Conservation (phyloP, 2,888 invertebrate genomes). For the Cheilosia pagana region DNA sequence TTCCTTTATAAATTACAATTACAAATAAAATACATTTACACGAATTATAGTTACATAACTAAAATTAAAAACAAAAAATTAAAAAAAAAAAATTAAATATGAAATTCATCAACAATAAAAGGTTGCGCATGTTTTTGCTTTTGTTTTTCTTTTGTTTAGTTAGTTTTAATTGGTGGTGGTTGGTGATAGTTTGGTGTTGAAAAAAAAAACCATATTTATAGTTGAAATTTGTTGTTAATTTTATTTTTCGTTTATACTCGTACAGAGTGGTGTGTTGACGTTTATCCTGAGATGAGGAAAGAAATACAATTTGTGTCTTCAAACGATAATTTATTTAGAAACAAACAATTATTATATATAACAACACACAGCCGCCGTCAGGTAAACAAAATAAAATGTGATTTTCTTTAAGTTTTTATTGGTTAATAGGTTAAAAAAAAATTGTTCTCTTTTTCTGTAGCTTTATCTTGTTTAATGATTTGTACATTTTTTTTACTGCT, state of each 20-base stretch:
- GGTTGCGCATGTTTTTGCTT: slow-evolving; percentile 38
- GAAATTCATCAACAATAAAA: slow-evolving; percentile 72
- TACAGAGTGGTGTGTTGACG: slow-evolving; percentile 37
- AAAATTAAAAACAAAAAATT: slow-evolving; percentile 55
- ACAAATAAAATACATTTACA: slow-evolving; percentile 75
- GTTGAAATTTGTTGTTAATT: slow-evolving; percentile 28
- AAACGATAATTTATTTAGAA: slow-evolving; percentile 38
- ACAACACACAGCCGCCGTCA: slow-evolving; percentile 70
- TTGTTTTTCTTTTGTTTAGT: slow-evolving; percentile 37
- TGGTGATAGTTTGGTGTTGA: slow-evolving; percentile 56
- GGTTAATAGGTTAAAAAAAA: slow-evolving; percentile 48
- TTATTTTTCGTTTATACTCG: slow-evolving; percentile 36
- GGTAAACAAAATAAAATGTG: slow-evolving; percentile 48
- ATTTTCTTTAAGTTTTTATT: slow-evolving; percentile 27
- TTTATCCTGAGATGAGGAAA: slow-evolving; percentile 66
- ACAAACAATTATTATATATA: slow-evolving; percentile 24
- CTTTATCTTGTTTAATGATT: slow-evolving; percentile 21
- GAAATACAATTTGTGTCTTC: slow-evolving; percentile 57
- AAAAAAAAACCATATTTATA: slow-evolving; percentile 51
- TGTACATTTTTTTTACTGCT: slow-evolving; percentile 28
- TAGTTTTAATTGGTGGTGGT: slow-evolving; percentile 64
- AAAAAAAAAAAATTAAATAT: slow-evolving; percentile 66
- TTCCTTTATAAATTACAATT: slow-evolving; percentile 70
- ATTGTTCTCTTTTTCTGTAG: slow-evolving; percentile 39
- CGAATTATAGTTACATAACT: slow-evolving; percentile 73